These are phyloP conservation scores for Clanis bilineata DNA, from an alignment of 2,888 invertebrate genomes.

Conservation along the genomic window DNA sequence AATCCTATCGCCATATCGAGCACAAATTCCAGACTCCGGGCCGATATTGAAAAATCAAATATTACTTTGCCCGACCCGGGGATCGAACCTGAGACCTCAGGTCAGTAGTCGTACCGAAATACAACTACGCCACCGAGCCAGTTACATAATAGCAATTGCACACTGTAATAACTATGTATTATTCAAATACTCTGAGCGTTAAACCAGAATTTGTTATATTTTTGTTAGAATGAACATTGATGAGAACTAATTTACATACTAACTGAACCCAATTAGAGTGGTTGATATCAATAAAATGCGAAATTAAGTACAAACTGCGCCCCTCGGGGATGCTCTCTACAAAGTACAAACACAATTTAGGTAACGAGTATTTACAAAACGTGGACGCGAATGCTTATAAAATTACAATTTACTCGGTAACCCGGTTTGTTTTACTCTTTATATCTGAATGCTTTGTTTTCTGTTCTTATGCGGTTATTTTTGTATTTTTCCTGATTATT, in stretches of 20 bases:
- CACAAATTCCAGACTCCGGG: too few species aligned
- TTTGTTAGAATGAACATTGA: background rate
- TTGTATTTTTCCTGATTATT: background rate
- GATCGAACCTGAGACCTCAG: too few species aligned
- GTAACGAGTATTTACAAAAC: slow-evolving; percentile 58
- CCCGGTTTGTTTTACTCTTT: slow-evolving; percentile 40
- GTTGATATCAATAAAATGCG: slow-evolving; percentile 17
- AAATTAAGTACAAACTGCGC: slow-evolving; percentile 37
- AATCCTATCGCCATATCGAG: too few species aligned
- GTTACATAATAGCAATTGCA: too few species aligned
- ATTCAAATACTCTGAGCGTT: background rate
- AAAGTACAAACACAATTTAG: slow-evolving; percentile 63
- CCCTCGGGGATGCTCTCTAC: slow-evolving; percentile 37
- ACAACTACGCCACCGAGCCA: too few species aligned
- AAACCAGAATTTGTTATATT: too few species aligned
- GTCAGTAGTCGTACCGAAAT: too few species aligned
- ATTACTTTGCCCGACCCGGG: too few species aligned
- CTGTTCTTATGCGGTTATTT: slow-evolving; percentile 21
- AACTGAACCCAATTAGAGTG: background rate
- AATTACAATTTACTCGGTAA: slow-evolving; percentile 55
- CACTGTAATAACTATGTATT: too few species aligned
- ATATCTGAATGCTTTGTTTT: slow-evolving; percentile 17
- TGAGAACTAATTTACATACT: background rate
- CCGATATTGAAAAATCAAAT: too few species aligned
- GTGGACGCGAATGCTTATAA: slow-evolving; percentile 43